Percentiles rank a stretch among this genome's conserved stretches.
These are phyloP conservation scores for Brotula barbata DNA, from an alignment of 2,797 vertebrate genomes.

Conservation along the genomic window DNA sequence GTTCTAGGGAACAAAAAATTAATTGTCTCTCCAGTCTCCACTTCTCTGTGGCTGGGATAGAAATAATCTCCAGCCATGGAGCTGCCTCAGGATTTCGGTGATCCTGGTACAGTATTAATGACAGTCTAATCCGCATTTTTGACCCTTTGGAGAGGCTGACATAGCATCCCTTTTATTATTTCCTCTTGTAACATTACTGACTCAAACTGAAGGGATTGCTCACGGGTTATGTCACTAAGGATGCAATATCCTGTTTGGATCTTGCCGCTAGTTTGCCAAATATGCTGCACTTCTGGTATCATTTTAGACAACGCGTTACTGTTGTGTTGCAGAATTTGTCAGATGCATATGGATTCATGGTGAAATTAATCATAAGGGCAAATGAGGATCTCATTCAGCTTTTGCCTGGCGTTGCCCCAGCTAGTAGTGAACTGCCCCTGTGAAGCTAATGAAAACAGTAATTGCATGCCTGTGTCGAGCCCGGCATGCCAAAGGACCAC, in stretches of 20 bases:
- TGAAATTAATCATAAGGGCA: constrained; percentile 13
- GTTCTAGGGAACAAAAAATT: constrained; percentile 74
- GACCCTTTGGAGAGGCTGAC: constrained; percentile 59
- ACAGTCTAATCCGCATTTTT: constrained; percentile 71
- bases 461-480: constrained; percentile 50
- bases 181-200: constrained; percentile 55
- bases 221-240: constrained; percentile 48
- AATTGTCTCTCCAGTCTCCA: constrained; percentile 73
- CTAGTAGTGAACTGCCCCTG: constrained; percentile 27
- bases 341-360: constrained; percentile 17
- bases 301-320: constrained; percentile 27
- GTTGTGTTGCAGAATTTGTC: constrained; percentile 33
- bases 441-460: constrained; percentile 38
- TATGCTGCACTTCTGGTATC: constrained; percentile 50
- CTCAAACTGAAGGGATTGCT: constrained; percentile 32
- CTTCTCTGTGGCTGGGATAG: constrained; percentile 53
- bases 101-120: constrained; percentile 80
- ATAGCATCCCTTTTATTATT: constrained; percentile 52
- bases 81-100: constrained; percentile 74
- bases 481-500: constrained; percentile 25
- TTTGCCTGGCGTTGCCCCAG: neutral
- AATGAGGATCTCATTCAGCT: neutral
- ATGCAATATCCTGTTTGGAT: constrained; percentile 54
- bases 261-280: constrained; percentile 31
- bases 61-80: constrained; percentile 71